Conservation (phyloP, 2,797 vertebrate genomes). For the Notolabrus celidotus region DNA sequence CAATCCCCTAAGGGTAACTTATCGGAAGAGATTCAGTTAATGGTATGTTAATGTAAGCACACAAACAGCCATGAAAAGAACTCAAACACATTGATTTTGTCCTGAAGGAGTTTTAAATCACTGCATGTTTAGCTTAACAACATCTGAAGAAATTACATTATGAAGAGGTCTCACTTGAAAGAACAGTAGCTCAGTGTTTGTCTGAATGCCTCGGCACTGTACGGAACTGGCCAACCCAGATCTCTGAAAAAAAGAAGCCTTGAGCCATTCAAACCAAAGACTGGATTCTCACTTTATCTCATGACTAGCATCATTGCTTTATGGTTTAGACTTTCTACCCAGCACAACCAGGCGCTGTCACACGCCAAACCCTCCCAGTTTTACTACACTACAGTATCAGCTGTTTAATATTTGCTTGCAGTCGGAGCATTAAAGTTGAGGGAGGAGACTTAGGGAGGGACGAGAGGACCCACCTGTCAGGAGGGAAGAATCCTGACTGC, state of each 20-base stretch:
- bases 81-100: constrained; percentile 7
- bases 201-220: constrained; percentile 15
- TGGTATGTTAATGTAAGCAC: neutral
- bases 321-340: constrained; percentile 42
- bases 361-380: constrained; percentile 30
- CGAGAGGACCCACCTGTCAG: constrained; percentile 62
- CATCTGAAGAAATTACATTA: neutral
- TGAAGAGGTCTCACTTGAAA: constrained; percentile 25
- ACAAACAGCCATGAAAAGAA: neutral
- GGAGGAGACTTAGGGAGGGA: constrained; percentile 67
- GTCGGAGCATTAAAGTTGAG: constrained; percentile 19
- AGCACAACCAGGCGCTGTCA: constrained; percentile 1
- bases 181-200: constrained; percentile 49
- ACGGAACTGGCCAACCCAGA: constrained; percentile 66
- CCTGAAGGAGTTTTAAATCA: neutral
- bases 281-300: constrained; percentile 50
- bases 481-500: constrained; percentile 30
- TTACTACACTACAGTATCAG: constrained; percentile 21
- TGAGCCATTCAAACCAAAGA: constrained; percentile 34
- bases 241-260: constrained; percentile 37
- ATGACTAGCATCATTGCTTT: constrained; percentile 57
- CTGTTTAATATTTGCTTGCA: constrained; percentile 25
- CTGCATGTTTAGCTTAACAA: constrained; percentile 2
- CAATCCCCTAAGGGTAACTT: neutral
- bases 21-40: neutral